These are phyloP conservation scores for Chaenogobius annularis DNA, from an alignment of 2,113 vertebrate genomes.

Conservation along the genomic window DNA sequence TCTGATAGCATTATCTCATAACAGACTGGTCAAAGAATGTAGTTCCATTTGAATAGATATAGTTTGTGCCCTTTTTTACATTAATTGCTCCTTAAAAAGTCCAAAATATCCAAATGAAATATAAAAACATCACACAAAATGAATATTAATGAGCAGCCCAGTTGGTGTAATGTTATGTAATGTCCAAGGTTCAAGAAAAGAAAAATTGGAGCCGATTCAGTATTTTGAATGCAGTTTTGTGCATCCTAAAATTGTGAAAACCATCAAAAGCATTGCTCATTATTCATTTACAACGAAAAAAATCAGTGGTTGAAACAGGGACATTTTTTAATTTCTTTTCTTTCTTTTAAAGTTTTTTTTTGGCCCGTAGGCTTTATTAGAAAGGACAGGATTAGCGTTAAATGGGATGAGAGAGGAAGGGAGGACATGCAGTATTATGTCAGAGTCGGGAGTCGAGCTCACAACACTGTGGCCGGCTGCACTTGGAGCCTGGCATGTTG, in stretches of 20 bases:
- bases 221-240: not conserved
- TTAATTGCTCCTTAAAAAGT: not conserved
- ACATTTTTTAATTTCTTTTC: too few species aligned
- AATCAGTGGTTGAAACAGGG: not conserved
- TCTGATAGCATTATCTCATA: constrained; percentile 16
- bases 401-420: too few species aligned
- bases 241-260: not conserved
- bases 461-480: too few species aligned
- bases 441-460: too few species aligned
- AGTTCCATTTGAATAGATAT: constrained; percentile 17
- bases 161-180: not conserved
- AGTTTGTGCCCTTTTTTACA: constrained; percentile 6
- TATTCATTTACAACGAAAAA: too few species aligned
- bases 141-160: not conserved
- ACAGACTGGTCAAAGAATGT: constrained; percentile 16
- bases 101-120: not conserved
- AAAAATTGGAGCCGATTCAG: not conserved
- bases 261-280: not conserved
- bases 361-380: too few species aligned
- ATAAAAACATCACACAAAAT: not conserved
- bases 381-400: too few species aligned
- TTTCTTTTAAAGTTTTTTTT: too few species aligned
- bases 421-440: too few species aligned
- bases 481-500: too few species aligned
- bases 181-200: not conserved